Percentiles rank a stretch among this genome's conserved stretches.
phyloP scores from a whole-genome alignment of 2,888 invertebrate genomes.

The Anthophora plumipes region DNA sequence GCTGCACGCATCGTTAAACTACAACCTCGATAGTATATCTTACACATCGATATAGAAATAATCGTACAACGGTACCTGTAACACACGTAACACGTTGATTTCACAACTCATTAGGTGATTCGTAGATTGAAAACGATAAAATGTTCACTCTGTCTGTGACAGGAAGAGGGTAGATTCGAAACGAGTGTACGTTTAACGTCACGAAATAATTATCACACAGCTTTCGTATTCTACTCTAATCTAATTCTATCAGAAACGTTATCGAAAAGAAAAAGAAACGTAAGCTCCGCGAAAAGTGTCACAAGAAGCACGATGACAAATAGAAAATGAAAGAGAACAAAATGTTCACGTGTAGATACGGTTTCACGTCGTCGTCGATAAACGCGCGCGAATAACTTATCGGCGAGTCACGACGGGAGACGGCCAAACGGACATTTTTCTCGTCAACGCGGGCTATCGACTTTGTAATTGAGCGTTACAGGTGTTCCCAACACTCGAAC shows the following conservation, averaged over 20 bases:
- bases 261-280: no score
- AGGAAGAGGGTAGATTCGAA: neutral
- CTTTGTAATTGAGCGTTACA: slow-evolving; percentile 77
- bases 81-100: no score
- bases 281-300: neutral
- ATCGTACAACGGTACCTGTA: neutral
- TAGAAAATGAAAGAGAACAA: slow-evolving; percentile 15
- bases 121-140: neutral
- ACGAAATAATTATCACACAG: no score
- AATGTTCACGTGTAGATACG: neutral
- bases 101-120: neutral
- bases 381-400: slow-evolving; percentile 57
- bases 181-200: neutral
- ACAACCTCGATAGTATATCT: neutral
- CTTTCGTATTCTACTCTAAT: no score
- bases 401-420: slow-evolving; percentile 34
- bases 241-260: no score
- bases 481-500: slow-evolving; percentile 73
- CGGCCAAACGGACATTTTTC: slow-evolving; percentile 60
- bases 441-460: slow-evolving; percentile 63
- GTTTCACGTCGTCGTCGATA: slow-evolving; percentile 17
- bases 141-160: neutral
- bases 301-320: no score
- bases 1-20: neutral
- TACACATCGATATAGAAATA: neutral